A percentile compares a stretch with the other conserved stretches of the same genome.
Conservation (phyloP, 2,888 invertebrate species). For the Macropis europaea region DNA sequence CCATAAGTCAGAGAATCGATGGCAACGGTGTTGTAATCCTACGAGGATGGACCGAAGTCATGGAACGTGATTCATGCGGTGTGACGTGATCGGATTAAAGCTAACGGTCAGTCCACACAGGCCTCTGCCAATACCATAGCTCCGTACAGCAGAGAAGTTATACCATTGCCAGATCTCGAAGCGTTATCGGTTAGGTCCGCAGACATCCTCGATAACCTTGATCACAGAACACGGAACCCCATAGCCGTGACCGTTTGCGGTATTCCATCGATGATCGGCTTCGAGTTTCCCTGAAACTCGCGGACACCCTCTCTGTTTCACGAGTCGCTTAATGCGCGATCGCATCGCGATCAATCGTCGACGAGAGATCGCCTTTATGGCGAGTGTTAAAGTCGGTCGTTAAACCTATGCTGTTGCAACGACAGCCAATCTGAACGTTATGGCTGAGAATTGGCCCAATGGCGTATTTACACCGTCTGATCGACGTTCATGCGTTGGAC, state of each 20-base stretch:
- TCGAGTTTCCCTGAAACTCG: background rate
- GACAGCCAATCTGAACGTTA: background rate
- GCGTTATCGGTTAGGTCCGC: constrained; percentile 11
- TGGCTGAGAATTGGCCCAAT: too few species aligned
- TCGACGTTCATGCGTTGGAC: too few species aligned
- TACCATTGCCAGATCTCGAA: background rate
- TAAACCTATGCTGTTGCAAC: background rate
- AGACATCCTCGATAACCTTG: constrained; percentile 19
- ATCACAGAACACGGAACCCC: background rate
- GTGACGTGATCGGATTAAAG: constrained; percentile 48
- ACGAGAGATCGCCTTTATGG: background rate
- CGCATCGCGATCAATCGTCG: constrained; percentile 6
- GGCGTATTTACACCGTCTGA: too few species aligned
- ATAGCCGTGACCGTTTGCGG: background rate
- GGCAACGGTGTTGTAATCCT: constrained; percentile 35
- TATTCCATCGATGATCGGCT: background rate
- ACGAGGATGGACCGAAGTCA: constrained; percentile 36
- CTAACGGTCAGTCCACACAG: constrained; percentile 16
- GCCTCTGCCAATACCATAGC: background rate
- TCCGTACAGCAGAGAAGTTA: constrained; percentile 27
- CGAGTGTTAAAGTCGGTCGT: background rate
- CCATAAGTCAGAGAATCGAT: constrained; percentile 29
- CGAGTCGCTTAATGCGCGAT: background rate
- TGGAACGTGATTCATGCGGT: constrained; percentile 40
- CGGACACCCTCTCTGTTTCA: constrained; percentile 20